A percentile compares a stretch with the other conserved stretches of the same genome.
Conservation (phyloP, 2,888 invertebrate species). For the Oxytorus armatus region DNA sequence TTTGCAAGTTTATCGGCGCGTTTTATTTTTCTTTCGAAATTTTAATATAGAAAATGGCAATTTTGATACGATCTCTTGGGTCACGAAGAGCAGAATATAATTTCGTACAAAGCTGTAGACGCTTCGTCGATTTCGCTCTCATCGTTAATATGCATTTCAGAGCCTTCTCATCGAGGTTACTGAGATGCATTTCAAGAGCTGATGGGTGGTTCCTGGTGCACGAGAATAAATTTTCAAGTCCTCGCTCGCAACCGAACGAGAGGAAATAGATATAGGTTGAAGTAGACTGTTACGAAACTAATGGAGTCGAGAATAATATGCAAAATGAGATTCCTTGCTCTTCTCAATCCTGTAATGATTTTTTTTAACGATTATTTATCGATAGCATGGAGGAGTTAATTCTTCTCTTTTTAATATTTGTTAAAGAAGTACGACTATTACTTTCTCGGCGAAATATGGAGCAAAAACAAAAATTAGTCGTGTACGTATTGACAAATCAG, state of each 20-base stretch:
- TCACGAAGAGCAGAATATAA: conserved; percentile 15
- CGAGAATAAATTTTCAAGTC: neutral
- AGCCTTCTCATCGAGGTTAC: conserved; percentile 3
- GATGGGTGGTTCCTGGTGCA: neutral
- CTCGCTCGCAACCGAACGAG: neutral
- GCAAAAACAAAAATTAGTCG: too few species aligned
- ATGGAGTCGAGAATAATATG: neutral
- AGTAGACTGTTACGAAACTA: neutral
- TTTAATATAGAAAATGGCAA: neutral
- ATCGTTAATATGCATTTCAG: conserved; percentile 45
- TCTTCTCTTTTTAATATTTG: too few species aligned
- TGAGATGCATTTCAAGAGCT: neutral
- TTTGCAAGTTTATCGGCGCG: neutral
- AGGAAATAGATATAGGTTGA: neutral
- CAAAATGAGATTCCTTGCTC: neutral
- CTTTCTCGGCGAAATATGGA: neutral
- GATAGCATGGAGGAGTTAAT: neutral
- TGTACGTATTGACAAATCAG: too few species aligned
- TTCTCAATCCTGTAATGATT: neutral
- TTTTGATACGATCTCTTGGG: neutral
- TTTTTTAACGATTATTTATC: neutral
- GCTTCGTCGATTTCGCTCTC: conserved; percentile 19
- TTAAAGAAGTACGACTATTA: too few species aligned
- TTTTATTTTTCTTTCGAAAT: neutral
- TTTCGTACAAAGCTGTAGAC: conserved; percentile 12